Evolutionary conservation across 2,797 vertebrate genomes (phyloP).

Genomic region (Sebastes minor): DNA sequence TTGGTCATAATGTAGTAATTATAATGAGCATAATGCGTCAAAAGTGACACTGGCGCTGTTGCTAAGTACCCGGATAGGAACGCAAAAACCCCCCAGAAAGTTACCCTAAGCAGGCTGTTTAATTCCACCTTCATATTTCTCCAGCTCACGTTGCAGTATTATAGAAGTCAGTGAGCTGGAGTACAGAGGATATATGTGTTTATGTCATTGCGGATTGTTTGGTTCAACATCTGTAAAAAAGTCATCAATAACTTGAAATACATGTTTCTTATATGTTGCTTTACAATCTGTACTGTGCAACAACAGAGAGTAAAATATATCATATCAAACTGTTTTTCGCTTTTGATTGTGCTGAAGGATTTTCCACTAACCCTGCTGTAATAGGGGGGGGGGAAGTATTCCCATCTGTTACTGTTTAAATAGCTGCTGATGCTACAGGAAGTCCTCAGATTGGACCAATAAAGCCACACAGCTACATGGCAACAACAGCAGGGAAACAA

Average conservation of each 20-base stretch:
- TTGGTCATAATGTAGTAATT: background rate
- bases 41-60: background rate
- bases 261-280: background rate
- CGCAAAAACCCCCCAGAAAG: background rate
- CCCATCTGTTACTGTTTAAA: slow-evolving; percentile 64
- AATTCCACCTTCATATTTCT: slow-evolving; percentile 13
- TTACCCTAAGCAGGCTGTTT: background rate
- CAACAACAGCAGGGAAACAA: slow-evolving; percentile 55
- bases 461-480: slow-evolving; percentile 41
- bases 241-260: background rate
- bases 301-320: background rate
- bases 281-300: background rate
- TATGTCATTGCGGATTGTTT: background rate
- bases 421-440: slow-evolving; percentile 43
- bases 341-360: slow-evolving; percentile 16
- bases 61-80: background rate
- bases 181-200: background rate
- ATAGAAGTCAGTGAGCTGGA: background rate
- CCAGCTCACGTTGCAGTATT: background rate
- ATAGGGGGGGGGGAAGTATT: background rate
- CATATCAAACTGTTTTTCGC: background rate
- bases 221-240: background rate
- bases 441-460: slow-evolving; percentile 39
- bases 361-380: slow-evolving; percentile 22
- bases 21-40: background rate